These are phyloP conservation scores for Anolis apletophallus DNA, from an alignment of 2,797 vertebrate species.

Conservation along the genomic window DNA sequence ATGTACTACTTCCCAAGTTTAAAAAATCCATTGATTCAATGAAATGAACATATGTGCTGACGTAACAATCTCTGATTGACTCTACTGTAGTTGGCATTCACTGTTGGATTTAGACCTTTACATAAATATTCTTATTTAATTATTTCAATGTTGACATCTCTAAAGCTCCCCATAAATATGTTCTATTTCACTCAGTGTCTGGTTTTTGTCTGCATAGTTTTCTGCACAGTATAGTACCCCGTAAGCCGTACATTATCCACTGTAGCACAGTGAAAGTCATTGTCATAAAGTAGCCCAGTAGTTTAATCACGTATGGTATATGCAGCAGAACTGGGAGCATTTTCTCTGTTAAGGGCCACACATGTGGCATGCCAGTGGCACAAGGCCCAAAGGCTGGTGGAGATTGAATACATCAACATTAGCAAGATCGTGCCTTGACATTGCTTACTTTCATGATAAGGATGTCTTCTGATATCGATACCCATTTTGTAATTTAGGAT, in stretches of 20 bases:
- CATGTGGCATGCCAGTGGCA: background rate
- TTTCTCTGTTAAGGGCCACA: background rate
- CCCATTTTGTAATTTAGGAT: no score
- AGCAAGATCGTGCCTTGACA: background rate
- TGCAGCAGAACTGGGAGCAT: background rate
- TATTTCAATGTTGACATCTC: slow-evolving; percentile 34
- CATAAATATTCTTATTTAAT: background rate
- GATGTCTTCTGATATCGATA: no score
- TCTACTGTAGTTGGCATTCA: background rate
- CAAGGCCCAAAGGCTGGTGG: background rate
- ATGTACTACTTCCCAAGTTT: background rate
- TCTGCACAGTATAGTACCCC: slow-evolving; percentile 49
- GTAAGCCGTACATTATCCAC: slow-evolving; percentile 37
- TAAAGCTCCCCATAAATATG: slow-evolving; percentile 48
- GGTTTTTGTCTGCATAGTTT: slow-evolving; percentile 58
- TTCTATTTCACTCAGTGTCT: slow-evolving; percentile 60
- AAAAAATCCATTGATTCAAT: background rate
- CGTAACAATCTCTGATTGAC: background rate
- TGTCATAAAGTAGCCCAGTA: slow-evolving; percentile 39
- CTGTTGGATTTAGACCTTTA: background rate
- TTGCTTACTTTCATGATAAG: background rate
- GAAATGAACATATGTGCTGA: background rate
- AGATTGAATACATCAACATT: background rate
- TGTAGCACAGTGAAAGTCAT: slow-evolving; percentile 36
- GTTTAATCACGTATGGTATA: slow-evolving; percentile 46